A percentile compares a stretch with the other conserved stretches of the same genome.
Conservation (phyloP, 2,888 invertebrate genomes). For the Microctonus hyperodae region DNA sequence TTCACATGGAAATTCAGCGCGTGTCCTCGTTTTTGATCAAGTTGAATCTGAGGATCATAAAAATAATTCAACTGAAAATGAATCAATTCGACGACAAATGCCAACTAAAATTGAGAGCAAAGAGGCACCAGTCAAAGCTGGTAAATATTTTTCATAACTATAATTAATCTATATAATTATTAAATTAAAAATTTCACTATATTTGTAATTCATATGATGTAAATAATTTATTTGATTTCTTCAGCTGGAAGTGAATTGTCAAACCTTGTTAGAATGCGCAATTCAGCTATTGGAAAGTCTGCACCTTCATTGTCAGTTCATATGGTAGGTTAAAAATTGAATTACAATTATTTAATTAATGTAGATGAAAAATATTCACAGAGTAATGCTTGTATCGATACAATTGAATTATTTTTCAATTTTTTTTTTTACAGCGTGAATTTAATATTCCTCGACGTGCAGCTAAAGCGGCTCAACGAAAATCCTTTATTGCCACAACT, state of each 20-base stretch:
- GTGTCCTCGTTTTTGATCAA: conserved; percentile 81
- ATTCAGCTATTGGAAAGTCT: conserved; percentile 90
- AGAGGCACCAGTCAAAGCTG: conserved; percentile 57
- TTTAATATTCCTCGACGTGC: conserved; percentile 65
- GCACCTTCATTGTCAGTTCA: conserved; percentile 87
- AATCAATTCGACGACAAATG: conserved; percentile 43
- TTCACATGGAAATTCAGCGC: conserved; percentile 69
- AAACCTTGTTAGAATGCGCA: conserved; percentile 87
- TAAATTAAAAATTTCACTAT: no score
- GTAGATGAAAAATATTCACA: background rate
- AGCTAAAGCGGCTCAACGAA: conserved; percentile 72
- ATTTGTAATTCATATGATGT: background rate
- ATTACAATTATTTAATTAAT: background rate
- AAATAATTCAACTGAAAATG: conserved; percentile 40
- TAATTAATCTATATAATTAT: background rate
- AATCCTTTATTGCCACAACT: conserved; percentile 78
- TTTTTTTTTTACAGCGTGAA: conserved; percentile 54
- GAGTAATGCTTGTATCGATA: background rate
- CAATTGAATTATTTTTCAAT: background rate
- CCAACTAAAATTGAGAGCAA: conserved; percentile 54
- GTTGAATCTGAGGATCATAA: conserved; percentile 67
- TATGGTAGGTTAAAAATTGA: conserved; percentile 66
- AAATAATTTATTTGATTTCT: conserved; percentile 42
- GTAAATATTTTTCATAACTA: conserved; percentile 38
- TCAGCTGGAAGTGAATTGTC: conserved; percentile 65